Base-by-base conservation (phyloP, 2,888 invertebrate genomes). In the Troilus luridus region DNA sequence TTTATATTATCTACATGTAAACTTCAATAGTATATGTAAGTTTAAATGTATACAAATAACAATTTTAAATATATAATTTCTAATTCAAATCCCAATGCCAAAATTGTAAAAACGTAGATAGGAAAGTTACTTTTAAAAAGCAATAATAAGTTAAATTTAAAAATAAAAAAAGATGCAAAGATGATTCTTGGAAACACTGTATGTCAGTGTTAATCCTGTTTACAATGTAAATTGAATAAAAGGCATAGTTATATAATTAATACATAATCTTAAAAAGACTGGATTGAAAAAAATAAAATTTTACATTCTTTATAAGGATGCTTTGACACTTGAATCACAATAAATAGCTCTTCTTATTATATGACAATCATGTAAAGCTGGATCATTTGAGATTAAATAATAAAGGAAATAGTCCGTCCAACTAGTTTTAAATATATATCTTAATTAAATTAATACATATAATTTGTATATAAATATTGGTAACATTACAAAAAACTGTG, bases 341-440 rank as follows among this genome's bases (percentile, higher is more conserved):
- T 88, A 58, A 41, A 41, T 41, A 41, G n/a, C n/a, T 88, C 24
- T 64, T 62, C 14, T 64, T 21, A 41, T 88, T 10, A 27, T 14
- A 88, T 24, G 6, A 88, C 60, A 88, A 88, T 60, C 7, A 56
- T 85, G 54, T 85, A 2, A 85, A 58, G 85, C 56, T 56, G 56
- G n/a, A 85, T 7, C n/a, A 81, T 41, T 21, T 81, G 54, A 85
- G 85, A 56, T 85, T 81, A 85, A 85, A 85, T 85, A 41, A 85
- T 58, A 85, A 85, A 14, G 64, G 27, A 54, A 90, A 77, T 77
- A 90, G 24, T 90, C 90, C 90, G 90, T 90, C 90, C 90, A 81
- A 90, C 90, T 90, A 90, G 90, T 90, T 41, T 60, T 54, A 90
- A 90, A 60, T 88, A n/a, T 77, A 59, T n/a, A 54, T 89, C 27